phyloP scores from a whole-genome alignment of 2,113 vertebrate species.

The Ciconia stormi region DNA sequence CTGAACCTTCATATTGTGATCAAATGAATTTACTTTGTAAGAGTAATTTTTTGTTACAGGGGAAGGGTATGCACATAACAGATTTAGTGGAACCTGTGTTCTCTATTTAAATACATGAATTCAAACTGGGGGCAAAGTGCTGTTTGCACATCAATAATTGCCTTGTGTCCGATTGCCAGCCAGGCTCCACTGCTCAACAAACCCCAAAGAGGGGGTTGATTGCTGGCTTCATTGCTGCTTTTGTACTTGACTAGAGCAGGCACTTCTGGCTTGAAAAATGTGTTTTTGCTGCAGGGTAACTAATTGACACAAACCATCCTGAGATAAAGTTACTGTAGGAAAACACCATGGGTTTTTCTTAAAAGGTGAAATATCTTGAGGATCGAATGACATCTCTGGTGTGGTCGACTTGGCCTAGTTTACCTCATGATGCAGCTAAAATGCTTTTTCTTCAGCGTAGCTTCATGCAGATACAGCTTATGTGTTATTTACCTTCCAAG shows the following conservation, averaged over 20 bases:
- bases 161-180: neutral
- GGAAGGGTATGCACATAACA: neutral
- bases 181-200: neutral
- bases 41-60: neutral
- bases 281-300: neutral
- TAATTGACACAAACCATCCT: neutral
- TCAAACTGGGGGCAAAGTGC: neutral
- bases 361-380: neutral
- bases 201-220: neutral
- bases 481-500: neutral
- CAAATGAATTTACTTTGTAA: neutral
- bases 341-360: neutral
- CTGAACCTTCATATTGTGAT: neutral
- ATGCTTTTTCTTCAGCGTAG: neutral
- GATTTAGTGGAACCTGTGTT: neutral
- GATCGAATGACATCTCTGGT: neutral
- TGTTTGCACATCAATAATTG: constrained; percentile 16
- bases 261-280: neutral
- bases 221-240: neutral
- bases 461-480: neutral
- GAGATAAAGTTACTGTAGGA: neutral
- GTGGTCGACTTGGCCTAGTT: neutral
- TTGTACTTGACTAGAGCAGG: neutral
- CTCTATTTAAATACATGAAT: constrained; percentile 42
- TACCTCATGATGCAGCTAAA: neutral